Conservation (phyloP, 2,888 invertebrate species). For the Drosophila helvetica region DNA sequence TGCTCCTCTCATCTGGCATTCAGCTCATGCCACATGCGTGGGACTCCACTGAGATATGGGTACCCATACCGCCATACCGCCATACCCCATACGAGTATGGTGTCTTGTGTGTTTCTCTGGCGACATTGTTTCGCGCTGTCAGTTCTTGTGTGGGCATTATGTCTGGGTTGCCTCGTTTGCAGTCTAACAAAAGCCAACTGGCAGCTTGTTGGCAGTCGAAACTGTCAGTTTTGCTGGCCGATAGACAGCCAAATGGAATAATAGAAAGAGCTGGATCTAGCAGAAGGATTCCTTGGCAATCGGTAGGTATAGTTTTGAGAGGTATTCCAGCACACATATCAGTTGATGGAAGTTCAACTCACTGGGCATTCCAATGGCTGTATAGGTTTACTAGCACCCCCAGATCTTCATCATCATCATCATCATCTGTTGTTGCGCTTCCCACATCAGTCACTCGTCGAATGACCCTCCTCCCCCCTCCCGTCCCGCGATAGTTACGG, state of each 20-base stretch:
- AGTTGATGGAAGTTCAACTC: too few species aligned
- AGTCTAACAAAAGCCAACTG: constrained; percentile 69
- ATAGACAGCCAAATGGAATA: constrained; percentile 1
- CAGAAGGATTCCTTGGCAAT: background rate
- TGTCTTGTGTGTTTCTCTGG: constrained; percentile 55
- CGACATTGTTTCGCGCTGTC: constrained; percentile 59
- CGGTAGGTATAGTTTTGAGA: too few species aligned
- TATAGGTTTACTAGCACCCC: constrained; percentile 26
- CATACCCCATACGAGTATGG: constrained; percentile 1
- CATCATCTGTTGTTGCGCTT: constrained; percentile 26
- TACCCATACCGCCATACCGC: background rate
- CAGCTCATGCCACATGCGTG: constrained; percentile 34
- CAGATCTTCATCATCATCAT: constrained; percentile 30
- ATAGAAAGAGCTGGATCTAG: background rate
- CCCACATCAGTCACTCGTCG: constrained; percentile 61
- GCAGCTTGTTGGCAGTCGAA: constrained; percentile 15
- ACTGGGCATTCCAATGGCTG: too few species aligned
- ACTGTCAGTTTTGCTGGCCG: constrained; percentile 21
- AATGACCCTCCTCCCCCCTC: constrained; percentile 18
- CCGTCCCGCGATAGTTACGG: constrained; percentile 16
- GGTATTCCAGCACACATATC: too few species aligned
- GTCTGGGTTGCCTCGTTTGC: constrained; percentile 51
- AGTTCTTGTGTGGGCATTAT: constrained; percentile 46
- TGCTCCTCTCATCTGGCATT: constrained; percentile 46
- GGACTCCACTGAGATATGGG: constrained; percentile 24